phyloP scores from a whole-genome alignment of 1,140 invertebrate genomes.

The Dryas iulia region DNA sequence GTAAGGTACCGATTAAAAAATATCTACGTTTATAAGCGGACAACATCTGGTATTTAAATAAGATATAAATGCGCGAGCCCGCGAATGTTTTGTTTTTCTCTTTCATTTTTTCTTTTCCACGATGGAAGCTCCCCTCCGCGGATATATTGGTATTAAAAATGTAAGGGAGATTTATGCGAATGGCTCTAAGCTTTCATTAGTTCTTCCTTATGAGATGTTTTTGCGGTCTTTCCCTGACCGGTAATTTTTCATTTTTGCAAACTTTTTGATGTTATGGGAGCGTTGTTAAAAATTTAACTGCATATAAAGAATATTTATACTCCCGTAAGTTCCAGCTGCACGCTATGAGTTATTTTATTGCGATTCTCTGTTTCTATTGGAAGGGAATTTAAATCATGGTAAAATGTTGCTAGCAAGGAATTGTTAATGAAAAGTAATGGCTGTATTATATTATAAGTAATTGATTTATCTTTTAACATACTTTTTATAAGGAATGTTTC shows the following conservation, averaged over 20 bases:
- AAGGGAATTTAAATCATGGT: slow-evolving; percentile 51
- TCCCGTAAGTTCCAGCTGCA: slow-evolving; percentile 63
- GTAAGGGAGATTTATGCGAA: slow-evolving; percentile 80
- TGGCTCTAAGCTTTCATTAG: slow-evolving; percentile 80
- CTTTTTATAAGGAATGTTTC: background rate
- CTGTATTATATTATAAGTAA: background rate
- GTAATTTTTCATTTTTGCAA: slow-evolving; percentile 78
- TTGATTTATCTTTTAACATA: background rate
- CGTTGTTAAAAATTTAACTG: slow-evolving; percentile 71
- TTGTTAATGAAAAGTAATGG: slow-evolving; percentile 56
- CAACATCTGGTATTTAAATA: slow-evolving; percentile 79
- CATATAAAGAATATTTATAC: slow-evolving; percentile 79
- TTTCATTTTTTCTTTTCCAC: slow-evolving; percentile 61
- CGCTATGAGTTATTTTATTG: slow-evolving; percentile 69
- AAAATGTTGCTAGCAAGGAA: slow-evolving; percentile 34
- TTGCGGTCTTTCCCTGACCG: slow-evolving; percentile 77
- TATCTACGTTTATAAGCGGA: slow-evolving; percentile 75
- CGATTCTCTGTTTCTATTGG: slow-evolving; percentile 53
- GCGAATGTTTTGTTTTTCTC: slow-evolving; percentile 70
- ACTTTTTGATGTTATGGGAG: slow-evolving; percentile 64
- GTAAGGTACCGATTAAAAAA: slow-evolving; percentile 78
- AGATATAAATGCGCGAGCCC: slow-evolving; percentile 72
- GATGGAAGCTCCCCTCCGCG: slow-evolving; percentile 63
- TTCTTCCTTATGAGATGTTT: slow-evolving; percentile 75
- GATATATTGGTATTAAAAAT: slow-evolving; percentile 81